Base-by-base conservation (phyloP, 2,113 vertebrate species). In the Platysteira castanea region DNA sequence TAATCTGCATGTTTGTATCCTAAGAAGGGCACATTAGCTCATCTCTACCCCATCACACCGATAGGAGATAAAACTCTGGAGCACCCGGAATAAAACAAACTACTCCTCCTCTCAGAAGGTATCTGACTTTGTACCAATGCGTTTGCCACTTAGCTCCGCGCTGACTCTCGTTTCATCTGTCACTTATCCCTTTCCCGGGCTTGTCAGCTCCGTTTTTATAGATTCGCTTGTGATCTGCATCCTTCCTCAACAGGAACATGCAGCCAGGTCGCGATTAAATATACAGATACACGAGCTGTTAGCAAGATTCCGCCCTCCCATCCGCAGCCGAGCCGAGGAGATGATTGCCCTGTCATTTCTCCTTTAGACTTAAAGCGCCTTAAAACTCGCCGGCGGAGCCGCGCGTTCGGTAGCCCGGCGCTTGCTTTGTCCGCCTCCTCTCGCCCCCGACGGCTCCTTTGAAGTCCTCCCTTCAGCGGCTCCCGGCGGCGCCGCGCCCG, bases 1-100 rank as follows among this genome's bases (percentile, higher is more conserved):
- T 98, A 97, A 98, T 98, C 97, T 98, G 97, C 98, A 98, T 98
- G 97, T 98, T 96, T 98, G 97, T 98, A 98, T 98, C 98, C 98
- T 98, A 98, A 98, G 98, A 98, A 98, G 98, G 97, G 97, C 96
- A 91, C 96, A 97, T 97, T 98, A 98, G 80, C 96, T 98, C 83
- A 96, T 95, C 92, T 97, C 89, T 97, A 96, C 85, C 52, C 86
- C 88, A 95, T 98, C 96, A 96, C 89, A 97, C 82, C 96, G 98
- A 98, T 97, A 98, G 97, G 84, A 98, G 95, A 98, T 97, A 97
- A 98, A 98, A 98, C 97, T 97, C 97, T 54, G 97, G 98, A 98
- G 97, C 98, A 93, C 89, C 75, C 75, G 96, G 95, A 98, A 96
- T 97, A 97, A 98, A 98, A 98, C 97, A 98, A 97, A 98, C 97